These are phyloP conservation scores for Dromococcyx pavoninus DNA, from an alignment of 2,797 vertebrate species.

Conservation along the genomic window DNA sequence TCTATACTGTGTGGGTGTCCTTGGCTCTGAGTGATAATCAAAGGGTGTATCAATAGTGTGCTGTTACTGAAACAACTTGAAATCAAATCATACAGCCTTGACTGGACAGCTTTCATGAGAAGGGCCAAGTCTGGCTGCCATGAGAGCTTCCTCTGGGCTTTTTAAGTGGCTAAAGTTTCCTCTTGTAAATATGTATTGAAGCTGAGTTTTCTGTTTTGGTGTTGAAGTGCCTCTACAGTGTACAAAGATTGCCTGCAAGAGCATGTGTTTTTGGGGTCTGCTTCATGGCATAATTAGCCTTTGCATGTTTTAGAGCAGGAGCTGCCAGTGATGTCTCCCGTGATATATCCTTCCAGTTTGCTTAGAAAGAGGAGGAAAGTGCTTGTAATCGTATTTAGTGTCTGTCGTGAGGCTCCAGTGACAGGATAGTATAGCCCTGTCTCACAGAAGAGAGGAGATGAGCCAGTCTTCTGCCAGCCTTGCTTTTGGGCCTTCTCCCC, in stretches of 20 bases:
- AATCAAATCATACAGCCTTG: neutral
- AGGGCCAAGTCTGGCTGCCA: neutral
- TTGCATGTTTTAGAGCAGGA: neutral
- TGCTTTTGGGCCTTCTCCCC: neutral
- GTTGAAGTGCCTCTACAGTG: neutral
- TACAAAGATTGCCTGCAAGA: neutral
- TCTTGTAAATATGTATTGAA: neutral
- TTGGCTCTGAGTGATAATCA: neutral
- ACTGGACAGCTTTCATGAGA: neutral
- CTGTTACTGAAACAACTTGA: constrained; percentile 35
- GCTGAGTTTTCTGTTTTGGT: neutral
- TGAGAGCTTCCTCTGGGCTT: constrained; percentile 2
- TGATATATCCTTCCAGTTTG: neutral
- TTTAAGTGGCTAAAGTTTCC: neutral
- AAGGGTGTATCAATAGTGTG: constrained; percentile 21
- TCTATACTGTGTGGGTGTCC: constrained; percentile 25
- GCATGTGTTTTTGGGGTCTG: neutral
- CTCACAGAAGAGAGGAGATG: neutral
- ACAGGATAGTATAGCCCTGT: neutral
- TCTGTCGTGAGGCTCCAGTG: neutral
- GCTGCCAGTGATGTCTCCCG: neutral
- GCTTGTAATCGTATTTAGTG: neutral
- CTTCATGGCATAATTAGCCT: neutral
- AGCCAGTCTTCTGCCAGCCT: neutral
- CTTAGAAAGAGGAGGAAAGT: neutral